A percentile compares a stretch with the other conserved stretches of the same genome.
Conservation (phyloP, 2,888 invertebrate genomes). For the Orgyia antiqua region DNA sequence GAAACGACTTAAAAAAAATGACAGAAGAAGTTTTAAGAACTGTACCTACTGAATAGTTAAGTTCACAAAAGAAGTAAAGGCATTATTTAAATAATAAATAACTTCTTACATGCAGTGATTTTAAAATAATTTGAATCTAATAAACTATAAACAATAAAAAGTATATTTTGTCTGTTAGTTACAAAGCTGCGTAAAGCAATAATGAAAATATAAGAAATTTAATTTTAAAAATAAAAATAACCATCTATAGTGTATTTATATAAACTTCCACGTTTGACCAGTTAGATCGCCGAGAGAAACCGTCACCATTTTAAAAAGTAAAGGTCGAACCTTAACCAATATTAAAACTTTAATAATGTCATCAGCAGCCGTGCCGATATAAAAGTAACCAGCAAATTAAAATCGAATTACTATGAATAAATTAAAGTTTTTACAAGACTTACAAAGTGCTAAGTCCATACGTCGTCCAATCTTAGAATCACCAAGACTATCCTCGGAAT, state of each 20-base stretch:
- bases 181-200: too few relatives aligned
- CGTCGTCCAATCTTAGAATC: slow-evolving; percentile 79
- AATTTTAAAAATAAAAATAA: too few relatives aligned
- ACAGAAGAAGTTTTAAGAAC: too few relatives aligned
- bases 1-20: too few relatives aligned
- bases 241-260: neutral
- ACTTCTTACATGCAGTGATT: too few relatives aligned
- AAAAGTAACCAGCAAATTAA: slow-evolving; percentile 75
- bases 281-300: slow-evolving; percentile 39
- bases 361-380: slow-evolving; percentile 70
- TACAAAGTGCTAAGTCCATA: slow-evolving; percentile 92
- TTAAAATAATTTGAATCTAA: too few relatives aligned
- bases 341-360: slow-evolving; percentile 42
- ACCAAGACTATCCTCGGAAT: slow-evolving; percentile 63
- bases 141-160: too few relatives aligned
- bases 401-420: slow-evolving; percentile 59
- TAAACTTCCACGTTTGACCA: slow-evolving; percentile 44
- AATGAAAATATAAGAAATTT: too few relatives aligned
- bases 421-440: slow-evolving; percentile 60
- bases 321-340: slow-evolving; percentile 25
- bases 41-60: too few relatives aligned
- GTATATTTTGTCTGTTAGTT: too few relatives aligned
- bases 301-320: slow-evolving; percentile 25
- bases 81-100: too few relatives aligned
- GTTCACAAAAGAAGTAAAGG: too few relatives aligned